Evolutionary conservation across 1,140 invertebrate species (phyloP), one percentile per base, ranked within the genome.

Genomic region (Chlorops oryzae): DNA sequence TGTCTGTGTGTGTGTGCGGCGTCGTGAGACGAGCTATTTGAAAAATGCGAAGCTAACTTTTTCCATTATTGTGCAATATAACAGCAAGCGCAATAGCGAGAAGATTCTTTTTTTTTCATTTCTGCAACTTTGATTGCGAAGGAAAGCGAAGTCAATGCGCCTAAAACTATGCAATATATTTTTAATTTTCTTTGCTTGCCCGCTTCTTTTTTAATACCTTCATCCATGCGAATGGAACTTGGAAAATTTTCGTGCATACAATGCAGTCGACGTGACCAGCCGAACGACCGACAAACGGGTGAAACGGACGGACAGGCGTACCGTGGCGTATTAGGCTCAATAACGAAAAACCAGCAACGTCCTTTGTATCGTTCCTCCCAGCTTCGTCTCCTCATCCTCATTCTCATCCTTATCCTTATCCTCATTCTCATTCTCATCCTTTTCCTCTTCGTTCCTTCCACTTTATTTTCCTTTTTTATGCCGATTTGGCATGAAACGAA

Each of bases 141-240:
- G 3, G 4, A 24, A 25, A 10, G 23, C 12, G 12, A 24, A 41
- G 20, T n/a, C 2, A 12, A 34, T 32, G 25, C 22, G 48, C 48
- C 48, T 44, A 37, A 50, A 50, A 43, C 25, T 27, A 44, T 42
- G 48, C 48, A 50, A 22, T 24, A 12, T 32, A 3, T 48, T 44
- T 49, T 49, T 49, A 37, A 47, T 40, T 49, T 49, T 21, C 21
- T 43, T 38, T 38, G 15, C 35, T 15, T 38, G 35, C 35, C n/a
- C n/a, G n/a, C n/a, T n/a, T 24, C 13, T 22, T 20, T 38, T 39
- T 38, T 22, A 7, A 3, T 40, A 7, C 35, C 6, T 25, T 13
- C 17, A n/a, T 15, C 18, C 21, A 13, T 6, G 21, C 9, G 25
- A 50, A 41, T 27, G 25, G 3, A 38, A 38, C 35, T 38, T 7